Conservation (phyloP, 1,140 invertebrate genomes). For the Periplaneta americana region DNA sequence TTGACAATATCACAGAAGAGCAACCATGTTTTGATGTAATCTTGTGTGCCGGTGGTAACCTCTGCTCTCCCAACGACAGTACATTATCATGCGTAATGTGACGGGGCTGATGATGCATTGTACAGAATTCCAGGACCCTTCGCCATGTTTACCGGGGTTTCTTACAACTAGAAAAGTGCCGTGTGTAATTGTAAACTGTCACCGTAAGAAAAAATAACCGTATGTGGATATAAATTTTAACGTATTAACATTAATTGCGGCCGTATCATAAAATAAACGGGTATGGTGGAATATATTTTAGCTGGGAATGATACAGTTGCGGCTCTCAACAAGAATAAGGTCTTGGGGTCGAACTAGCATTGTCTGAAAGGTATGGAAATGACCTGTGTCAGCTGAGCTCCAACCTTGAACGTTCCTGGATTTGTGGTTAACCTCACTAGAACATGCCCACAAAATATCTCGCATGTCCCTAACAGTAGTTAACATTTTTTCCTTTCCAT, state of each 20-base stretch:
- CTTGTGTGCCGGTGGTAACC: background rate
- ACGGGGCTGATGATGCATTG: background rate
- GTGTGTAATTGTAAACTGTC: background rate
- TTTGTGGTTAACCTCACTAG: too few relatives aligned
- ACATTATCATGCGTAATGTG: background rate
- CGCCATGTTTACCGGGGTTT: background rate
- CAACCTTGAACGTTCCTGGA: too few relatives aligned
- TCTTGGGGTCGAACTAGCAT: background rate
- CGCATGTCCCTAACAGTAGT: too few relatives aligned
- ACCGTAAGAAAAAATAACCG: background rate
- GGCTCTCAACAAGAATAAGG: background rate
- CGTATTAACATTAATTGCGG: background rate
- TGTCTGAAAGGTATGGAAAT: too few relatives aligned
- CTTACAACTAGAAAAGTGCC: background rate
- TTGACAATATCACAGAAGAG: background rate
- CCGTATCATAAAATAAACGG: background rate
- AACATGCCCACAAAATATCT: too few relatives aligned
- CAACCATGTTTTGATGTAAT: background rate
- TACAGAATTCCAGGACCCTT: background rate
- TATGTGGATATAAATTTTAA: background rate
- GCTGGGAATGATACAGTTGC: background rate
- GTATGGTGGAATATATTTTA: background rate
- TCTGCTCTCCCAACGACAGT: background rate
- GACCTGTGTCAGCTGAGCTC: too few relatives aligned
- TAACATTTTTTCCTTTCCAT: too few relatives aligned